Base-by-base conservation (phyloP, 2,797 vertebrate species). In the Cyprinodon diabolis region DNA sequence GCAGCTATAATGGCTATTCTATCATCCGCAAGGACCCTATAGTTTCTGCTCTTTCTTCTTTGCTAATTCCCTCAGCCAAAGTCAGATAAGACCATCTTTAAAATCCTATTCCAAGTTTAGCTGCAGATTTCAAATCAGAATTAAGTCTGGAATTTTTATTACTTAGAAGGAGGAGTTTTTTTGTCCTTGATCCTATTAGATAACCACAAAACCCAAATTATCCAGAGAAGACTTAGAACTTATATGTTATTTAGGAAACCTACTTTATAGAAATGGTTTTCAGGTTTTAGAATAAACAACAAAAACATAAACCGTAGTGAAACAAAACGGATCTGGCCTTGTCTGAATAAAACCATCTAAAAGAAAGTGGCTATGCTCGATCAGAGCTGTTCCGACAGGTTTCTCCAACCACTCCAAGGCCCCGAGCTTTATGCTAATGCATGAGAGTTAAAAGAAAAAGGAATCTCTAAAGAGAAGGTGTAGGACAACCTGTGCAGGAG, bases 351-450 rank as follows among this genome's bases (percentile, higher is more conserved):
- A 1, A 3, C 17, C 68, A 11, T 3, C n/a, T 40, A 54, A 43
- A 25, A 55, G 58, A 70, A 45, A 48, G 70, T 71, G 35, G 67
- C 84, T 70, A n/a, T 19, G 79, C 87, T 81, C 56, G 58, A 85
- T 75, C 76, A 51, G 55, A 85, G 56, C 71, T 6, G 63, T 54
- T 74, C 11, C 19, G 77, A 65, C 80, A 67, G 14, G 69, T 84
- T 70, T 63, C 66, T 80, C 57, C 30, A 6, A 19, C 15, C 23
- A 30, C 70, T 79, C 78, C 78, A 80, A 71, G 67, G 81, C 87
- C 82, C 68, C 73, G 58, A 87, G 87, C 81, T 70, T 55, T 70
- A 60, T 75, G 78, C 66, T 68, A 56, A 77, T 68, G 49, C 69
- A 48, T 25, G 25, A 15, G 1, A 80, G 55, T 66, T 66, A 74